phyloP scores from a whole-genome alignment of 2,113 vertebrate genomes.

The Hyla sarda region DNA sequence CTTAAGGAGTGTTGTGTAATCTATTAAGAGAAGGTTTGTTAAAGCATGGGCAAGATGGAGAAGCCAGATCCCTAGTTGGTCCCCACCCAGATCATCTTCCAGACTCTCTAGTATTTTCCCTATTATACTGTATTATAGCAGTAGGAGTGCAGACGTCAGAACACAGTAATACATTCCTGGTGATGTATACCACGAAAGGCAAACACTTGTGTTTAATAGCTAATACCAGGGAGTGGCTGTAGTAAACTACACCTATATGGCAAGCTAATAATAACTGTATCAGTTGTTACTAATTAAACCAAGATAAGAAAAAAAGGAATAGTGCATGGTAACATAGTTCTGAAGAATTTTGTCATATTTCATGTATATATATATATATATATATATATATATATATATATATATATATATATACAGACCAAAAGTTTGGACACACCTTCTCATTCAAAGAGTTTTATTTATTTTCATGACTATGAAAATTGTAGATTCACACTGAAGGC shows the following conservation, averaged over 20 bases:
- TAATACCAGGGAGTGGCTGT: background rate
- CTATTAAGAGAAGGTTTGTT: background rate
- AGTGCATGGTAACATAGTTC: background rate
- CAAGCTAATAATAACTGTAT: background rate
- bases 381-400: no score
- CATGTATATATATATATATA: background rate
- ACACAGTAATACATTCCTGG: background rate
- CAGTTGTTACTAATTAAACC: background rate
- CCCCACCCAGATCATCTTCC: constrained; percentile 14
- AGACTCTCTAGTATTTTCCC: background rate
- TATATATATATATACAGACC: no score
- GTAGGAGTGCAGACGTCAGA: background rate
- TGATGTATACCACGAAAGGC: background rate
- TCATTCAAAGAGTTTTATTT: no score
- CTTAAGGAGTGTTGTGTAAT: constrained; percentile 25
- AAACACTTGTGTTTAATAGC: background rate
- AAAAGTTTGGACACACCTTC: no score
- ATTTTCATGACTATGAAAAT: no score
- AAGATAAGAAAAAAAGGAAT: background rate
- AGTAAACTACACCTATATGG: background rate
- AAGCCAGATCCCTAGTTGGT: background rate
- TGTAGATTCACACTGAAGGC: no score
- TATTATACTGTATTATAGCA: background rate
- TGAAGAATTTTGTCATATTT: background rate
- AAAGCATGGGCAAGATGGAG: background rate